Evolutionary conservation across 2,797 vertebrate genomes (phyloP).

Genomic region (Characodon lateralis): DNA sequence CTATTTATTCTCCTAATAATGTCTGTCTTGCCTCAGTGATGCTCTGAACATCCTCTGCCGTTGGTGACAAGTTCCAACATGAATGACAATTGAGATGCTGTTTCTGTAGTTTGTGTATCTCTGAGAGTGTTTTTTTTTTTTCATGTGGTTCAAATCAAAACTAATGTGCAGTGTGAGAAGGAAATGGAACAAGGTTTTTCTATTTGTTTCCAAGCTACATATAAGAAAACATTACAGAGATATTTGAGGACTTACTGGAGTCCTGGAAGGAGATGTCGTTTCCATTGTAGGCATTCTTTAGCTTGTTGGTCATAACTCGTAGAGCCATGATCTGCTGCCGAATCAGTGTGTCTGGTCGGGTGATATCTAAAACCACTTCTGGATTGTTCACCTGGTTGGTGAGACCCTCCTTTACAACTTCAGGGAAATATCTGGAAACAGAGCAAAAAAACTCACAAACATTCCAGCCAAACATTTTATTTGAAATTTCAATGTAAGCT

Average conservation of each 20-base stretch:
- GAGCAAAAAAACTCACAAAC: not conserved
- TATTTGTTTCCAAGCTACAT: not conserved
- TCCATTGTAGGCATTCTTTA: slow-evolving; percentile 95
- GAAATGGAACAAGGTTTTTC: slow-evolving; percentile 15
- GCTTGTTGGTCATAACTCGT: slow-evolving; percentile 96
- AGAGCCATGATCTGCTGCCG: slow-evolving; percentile 98
- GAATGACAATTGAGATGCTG: slow-evolving; percentile 47
- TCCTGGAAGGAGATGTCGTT: slow-evolving; percentile 98
- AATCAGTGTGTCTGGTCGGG: slow-evolving; percentile 94
- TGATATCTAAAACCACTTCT: slow-evolving; percentile 97
- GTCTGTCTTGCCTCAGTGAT: slow-evolving; percentile 28
- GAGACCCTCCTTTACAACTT: slow-evolving; percentile 96
- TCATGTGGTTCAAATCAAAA: slow-evolving; percentile 21
- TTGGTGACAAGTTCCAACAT: slow-evolving; percentile 34
- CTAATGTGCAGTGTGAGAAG: slow-evolving; percentile 13
- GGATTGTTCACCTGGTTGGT: slow-evolving; percentile 97
- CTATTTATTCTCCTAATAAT: slow-evolving; percentile 61
- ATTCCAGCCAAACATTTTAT: not conserved
- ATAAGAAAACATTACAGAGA: not conserved
- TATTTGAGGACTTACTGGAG: slow-evolving; percentile 86
- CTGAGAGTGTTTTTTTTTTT: not conserved
- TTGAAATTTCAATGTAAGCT: not conserved
- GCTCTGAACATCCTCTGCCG: slow-evolving; percentile 26
- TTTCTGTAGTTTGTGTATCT: slow-evolving; percentile 21
- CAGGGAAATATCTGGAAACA: slow-evolving; percentile 89